Evolutionary conservation across 2,888 invertebrate genomes (phyloP), one percentile per base, ranked within the genome.

Genomic region (Synergus gifuensis): DNA sequence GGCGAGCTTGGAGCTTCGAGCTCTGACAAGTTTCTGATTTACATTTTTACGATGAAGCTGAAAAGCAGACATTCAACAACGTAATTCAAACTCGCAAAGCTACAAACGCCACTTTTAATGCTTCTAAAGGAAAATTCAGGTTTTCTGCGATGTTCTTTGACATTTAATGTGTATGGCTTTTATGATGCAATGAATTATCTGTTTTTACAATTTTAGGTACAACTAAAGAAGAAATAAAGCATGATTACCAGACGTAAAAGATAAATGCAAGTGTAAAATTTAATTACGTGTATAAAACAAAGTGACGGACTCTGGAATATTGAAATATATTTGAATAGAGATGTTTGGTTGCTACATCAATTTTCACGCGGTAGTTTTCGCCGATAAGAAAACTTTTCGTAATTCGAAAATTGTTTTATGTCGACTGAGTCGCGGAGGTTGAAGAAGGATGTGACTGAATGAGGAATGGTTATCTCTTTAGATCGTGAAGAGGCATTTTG

Each of bases 381-480:
- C 28, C 0, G 11, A 2, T 36, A 4, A 28, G 28, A 28, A 28
- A 28, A 64, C 14, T 14, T 64, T 64, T n/a, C 64, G 28, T 40
- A 40, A 16, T 64, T 36, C 14, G 62, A 36, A 63, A 63, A 63
- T 63, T 22, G 62, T 16, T 63, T 63, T n/a, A 16, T 40, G 63
- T 63, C 63, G 54, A 54, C 58, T 42, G 22, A 9, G 9, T 54
- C 16, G 8, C 16, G 44, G 22, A 76, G 66, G 36, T 54, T 78
- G 76, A 81, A 85, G 84, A 85, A 81, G 82, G 82, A 85, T 85
- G 66, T 66, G 66, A n/a, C 36, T 84, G 83, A 84, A 83, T 81
- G 83, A 79, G 76, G 84, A 84, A 85, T 78, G 81, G 82, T 86
- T 85, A 84, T 83, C 83, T 85, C 79, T 63, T 46, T 81, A 77